A percentile compares a stretch with the other conserved stretches of the same genome.
These are phyloP conservation scores for Bugula neritina DNA, from an alignment of 2,888 invertebrate genomes.

Conservation along the genomic window DNA sequence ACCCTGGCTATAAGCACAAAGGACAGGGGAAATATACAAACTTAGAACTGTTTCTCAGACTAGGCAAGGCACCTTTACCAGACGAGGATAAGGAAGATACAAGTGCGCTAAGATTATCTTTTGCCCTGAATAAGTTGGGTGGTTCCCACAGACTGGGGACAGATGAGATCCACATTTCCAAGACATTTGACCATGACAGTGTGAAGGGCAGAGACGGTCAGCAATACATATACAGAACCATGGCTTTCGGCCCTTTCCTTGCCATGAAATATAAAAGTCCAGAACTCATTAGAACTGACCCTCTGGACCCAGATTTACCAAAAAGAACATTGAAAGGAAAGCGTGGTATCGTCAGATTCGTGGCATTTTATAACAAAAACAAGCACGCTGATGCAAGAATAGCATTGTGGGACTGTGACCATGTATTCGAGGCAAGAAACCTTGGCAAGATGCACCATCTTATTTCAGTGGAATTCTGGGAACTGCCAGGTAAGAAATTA, in stretches of 20 bases:
- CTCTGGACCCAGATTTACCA: constrained; percentile 36
- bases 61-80: constrained; percentile 29
- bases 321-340: constrained; percentile 44
- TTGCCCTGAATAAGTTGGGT: constrained; percentile 43
- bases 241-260: constrained; percentile 47
- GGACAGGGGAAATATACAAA: constrained; percentile 37
- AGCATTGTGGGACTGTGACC: constrained; percentile 51
- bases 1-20: constrained; percentile 46
- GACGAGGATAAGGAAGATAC: constrained; percentile 43
- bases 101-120: constrained; percentile 45
- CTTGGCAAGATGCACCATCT: constrained; percentile 43
- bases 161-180: constrained; percentile 40
- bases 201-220: constrained; percentile 39
- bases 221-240: constrained; percentile 47
- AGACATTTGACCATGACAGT: constrained; percentile 42
- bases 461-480: constrained; percentile 51
- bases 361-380: constrained; percentile 43
- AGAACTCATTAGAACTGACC: constrained; percentile 36
- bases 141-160: constrained; percentile 44
- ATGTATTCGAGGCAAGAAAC: constrained; percentile 47
- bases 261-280: constrained; percentile 46
- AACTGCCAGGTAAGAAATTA: constrained; percentile 44
- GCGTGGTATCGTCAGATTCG: constrained; percentile 46
- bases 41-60: neutral
- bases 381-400: constrained; percentile 46